phyloP scores from a whole-genome alignment of 2,888 invertebrate species.

The Arrhopalites spinosus region DNA sequence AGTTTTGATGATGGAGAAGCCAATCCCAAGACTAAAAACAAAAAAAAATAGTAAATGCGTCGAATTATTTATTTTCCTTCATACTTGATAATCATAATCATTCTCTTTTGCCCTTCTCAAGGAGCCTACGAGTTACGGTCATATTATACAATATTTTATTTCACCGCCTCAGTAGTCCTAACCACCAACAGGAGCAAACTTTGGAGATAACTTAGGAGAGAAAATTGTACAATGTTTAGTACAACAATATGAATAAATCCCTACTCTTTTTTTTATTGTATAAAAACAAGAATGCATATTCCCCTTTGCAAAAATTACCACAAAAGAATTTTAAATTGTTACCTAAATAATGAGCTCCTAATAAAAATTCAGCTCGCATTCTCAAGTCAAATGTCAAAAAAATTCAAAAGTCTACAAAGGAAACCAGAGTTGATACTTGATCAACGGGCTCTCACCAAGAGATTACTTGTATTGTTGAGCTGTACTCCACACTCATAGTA shows the following conservation, averaged over 20 bases:
- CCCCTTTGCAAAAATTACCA: neutral
- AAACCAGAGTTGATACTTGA: neutral
- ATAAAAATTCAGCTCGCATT: neutral
- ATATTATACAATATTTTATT: too few species aligned
- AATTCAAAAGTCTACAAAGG: neutral
- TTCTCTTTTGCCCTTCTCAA: too few species aligned
- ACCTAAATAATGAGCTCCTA: neutral
- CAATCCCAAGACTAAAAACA: too few species aligned
- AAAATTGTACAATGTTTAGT: neutral
- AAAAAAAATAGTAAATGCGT: too few species aligned
- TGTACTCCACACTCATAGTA: too few species aligned
- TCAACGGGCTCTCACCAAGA: neutral
- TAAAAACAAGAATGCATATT: neutral
- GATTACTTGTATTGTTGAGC: neutral
- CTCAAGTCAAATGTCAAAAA: neutral
- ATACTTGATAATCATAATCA: too few species aligned
- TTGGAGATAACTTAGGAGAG: too few species aligned
- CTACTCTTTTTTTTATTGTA: neutral
- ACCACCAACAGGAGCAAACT: too few species aligned
- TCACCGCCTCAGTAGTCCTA: too few species aligned
- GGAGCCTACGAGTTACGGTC: too few species aligned
- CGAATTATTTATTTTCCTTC: too few species aligned
- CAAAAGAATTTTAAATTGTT: neutral
- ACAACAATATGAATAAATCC: neutral
- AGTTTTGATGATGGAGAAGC: neutral